Evolutionary conservation across 2,888 invertebrate genomes (phyloP), one percentile per base, ranked within the genome.

Genomic region (Papilio gigon): DNA sequence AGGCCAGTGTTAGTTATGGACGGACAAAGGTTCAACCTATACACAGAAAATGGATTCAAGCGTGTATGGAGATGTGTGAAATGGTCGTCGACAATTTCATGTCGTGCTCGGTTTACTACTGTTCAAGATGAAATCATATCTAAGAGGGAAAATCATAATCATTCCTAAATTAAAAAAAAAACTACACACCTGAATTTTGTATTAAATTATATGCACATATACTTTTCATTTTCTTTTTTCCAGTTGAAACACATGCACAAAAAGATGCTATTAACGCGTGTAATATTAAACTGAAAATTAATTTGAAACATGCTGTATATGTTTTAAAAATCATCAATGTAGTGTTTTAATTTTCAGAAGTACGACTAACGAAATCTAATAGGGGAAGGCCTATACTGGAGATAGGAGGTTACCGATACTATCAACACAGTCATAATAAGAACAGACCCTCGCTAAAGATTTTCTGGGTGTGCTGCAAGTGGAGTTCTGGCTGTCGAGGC

Each of bases 381-480:
- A 71, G 44, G n/a, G 86, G 86, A 0, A 78, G 72, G 14, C 82
- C 82, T 0, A 75, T 83, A 1, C 71, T 88, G 22, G 69, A 79
- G 42, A 68, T 84, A 22, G 81, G 81, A 1, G 65, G 68, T 0
- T 78, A 78, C 65, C 80, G 83, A n/a, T 88, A 75, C 71, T 81
- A 85, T 71, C 80, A 78, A 68, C 84, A 80, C 71, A 81, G 83
- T 66, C 75, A 76, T 35, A 77, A 78, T 27, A 71, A 47, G 25
- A 84, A 85, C 9, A 27, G n/a, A n/a, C 2, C 4, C 14, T 27
- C 27, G 12, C 77, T 77, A 0, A 75, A 70, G 50, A 73, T 75
- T 67, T 74, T 79, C 1, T 89, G 86, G 87, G 82, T 79, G 50
- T 88, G 87, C 70, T 74, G 77, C 33, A 78, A 77, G 47, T 76